A percentile compares a stretch with the other conserved stretches of the same genome.
Evolutionary conservation across 2,113 vertebrate species (phyloP).

Genomic region (Mustelus asterias): DNA sequence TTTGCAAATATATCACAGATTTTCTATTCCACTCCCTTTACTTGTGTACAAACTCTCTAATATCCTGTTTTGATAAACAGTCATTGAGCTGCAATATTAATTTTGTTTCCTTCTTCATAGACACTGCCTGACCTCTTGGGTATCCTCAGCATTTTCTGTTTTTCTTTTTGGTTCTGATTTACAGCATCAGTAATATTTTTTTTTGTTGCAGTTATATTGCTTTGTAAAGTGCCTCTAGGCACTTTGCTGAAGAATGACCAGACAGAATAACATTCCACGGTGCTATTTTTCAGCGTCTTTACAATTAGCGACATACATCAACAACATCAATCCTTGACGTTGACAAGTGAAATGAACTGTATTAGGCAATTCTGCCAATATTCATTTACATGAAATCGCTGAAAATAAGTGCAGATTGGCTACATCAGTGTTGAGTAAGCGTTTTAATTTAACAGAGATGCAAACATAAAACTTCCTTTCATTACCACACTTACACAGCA

Average conservation of each 20-base stretch:
- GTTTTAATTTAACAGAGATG: not conserved
- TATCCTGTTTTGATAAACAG: not conserved
- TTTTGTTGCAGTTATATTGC: not conserved
- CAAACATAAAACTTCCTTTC: not conserved
- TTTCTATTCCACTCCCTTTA: not conserved
- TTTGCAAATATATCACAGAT: not conserved
- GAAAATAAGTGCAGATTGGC: not conserved
- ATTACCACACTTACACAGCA: not conserved
- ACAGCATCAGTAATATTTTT: not conserved
- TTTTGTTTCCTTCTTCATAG: not conserved
- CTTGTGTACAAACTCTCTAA: not conserved
- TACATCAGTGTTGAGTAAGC: not conserved
- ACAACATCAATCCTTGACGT: not conserved
- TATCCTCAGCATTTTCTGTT: not conserved
- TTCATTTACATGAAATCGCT: not conserved
- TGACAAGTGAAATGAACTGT: constrained; percentile 4
- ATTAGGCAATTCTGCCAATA: constrained; percentile 23
- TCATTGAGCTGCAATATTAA: not conserved
- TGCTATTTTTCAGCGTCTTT: not conserved
- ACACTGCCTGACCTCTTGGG: not conserved
- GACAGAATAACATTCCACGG: not conserved
- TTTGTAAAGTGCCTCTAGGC: not conserved
- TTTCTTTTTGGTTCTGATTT: not conserved
- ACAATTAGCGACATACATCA: not conserved
- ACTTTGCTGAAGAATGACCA: not conserved